These are phyloP conservation scores for Pelagia noctiluca DNA, from an alignment of 30 jellyfish, hydroid and myxozoan genomes.

Conservation along the genomic window DNA sequence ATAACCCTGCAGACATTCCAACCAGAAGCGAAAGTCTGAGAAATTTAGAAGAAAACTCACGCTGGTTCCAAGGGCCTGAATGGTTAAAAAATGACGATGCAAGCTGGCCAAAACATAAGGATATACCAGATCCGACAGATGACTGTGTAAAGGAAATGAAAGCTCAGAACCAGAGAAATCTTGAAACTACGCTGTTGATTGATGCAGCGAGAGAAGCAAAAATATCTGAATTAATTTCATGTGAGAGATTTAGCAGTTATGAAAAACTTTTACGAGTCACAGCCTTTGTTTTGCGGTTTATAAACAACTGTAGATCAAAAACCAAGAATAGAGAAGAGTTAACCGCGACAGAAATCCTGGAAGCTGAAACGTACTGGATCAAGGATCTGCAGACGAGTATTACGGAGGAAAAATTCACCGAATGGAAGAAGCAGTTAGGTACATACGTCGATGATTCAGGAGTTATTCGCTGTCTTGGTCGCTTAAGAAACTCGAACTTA, in stretches of 20 bases:
- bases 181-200: neutral
- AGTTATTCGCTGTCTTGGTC: constrained; percentile 34
- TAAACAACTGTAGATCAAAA: constrained; percentile 10
- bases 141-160: constrained; percentile 6
- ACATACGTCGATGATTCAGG: constrained; percentile 6
- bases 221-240: neutral
- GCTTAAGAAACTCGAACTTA: constrained; percentile 6
- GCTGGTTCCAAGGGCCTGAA: constrained; percentile 36
- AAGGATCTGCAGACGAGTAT: constrained; percentile 7
- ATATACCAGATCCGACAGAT: neutral
- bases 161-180: neutral
- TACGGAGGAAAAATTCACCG: neutral
- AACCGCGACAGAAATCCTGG: constrained; percentile 1
- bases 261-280: constrained; percentile 13
- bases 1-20: constrained; percentile 60
- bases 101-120: neutral
- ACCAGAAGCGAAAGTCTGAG: neutral
- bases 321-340: neutral
- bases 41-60: neutral
- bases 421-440: constrained; percentile 24
- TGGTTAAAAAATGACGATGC: constrained; percentile 7
- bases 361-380: constrained; percentile 14
- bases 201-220: neutral
- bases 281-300: constrained; percentile 24
- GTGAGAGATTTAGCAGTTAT: constrained; percentile 20